Evolutionary conservation across 2,888 invertebrate genomes (phyloP).

Genomic region (Rhagonycha lutea): DNA sequence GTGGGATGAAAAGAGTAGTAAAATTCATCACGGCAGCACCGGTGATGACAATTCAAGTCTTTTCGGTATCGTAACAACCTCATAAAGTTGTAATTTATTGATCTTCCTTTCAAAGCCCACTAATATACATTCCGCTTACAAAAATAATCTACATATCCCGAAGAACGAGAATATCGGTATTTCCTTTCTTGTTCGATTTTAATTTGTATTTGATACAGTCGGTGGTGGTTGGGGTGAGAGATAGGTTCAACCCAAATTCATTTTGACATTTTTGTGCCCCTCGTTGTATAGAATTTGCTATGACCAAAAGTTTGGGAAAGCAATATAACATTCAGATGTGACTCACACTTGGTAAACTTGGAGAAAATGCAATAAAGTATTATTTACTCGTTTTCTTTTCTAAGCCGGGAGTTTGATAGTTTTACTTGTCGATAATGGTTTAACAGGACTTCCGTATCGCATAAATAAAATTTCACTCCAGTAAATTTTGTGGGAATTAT

Average conservation of each 20-base stretch:
- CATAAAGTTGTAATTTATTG: background rate
- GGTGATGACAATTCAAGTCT: background rate
- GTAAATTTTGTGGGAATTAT: background rate
- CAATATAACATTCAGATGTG: background rate
- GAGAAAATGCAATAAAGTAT: background rate
- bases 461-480: background rate
- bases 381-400: background rate
- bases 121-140: background rate
- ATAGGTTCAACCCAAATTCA: background rate
- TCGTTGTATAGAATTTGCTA: background rate
- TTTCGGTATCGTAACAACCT: background rate
- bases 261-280: background rate
- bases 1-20: background rate
- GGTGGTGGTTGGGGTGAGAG: background rate
- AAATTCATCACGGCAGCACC: background rate
- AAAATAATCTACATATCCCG: background rate
- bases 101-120: background rate
- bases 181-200: background rate
- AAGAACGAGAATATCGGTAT: background rate
- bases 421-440: background rate
- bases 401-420: background rate
- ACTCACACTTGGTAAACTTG: background rate
- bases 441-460: background rate
- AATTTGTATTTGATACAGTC: background rate
- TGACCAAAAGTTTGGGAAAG: background rate